phyloP scores from a whole-genome alignment of 2,113 vertebrate genomes.

The Leptosomus discolor region DNA sequence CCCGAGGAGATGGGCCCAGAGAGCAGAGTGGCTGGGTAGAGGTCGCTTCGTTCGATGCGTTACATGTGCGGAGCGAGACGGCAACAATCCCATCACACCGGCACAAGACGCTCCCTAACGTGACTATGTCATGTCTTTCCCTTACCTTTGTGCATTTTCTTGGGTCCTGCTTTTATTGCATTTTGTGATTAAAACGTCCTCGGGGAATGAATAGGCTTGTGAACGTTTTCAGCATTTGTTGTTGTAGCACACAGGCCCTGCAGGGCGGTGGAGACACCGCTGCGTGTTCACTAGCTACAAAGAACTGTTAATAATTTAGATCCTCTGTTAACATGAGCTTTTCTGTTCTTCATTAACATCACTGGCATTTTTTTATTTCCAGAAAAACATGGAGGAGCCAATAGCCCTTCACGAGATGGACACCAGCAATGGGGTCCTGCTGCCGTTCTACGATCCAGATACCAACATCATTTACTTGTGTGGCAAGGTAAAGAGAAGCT shows the following conservation, averaged over 20 bases:
- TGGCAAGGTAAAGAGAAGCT: conserved; percentile 82
- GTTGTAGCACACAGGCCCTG: neutral
- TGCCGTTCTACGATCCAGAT: conserved; percentile 95
- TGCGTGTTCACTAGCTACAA: neutral
- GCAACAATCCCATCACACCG: neutral
- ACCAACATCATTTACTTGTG: conserved; percentile 94
- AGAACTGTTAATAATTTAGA: neutral
- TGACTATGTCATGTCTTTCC: neutral
- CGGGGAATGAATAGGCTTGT: neutral
- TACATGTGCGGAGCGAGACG: neutral
- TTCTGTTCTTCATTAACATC: neutral
- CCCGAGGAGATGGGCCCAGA: neutral
- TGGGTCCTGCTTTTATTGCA: neutral
- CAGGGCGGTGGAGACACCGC: neutral
- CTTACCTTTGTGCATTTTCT: neutral
- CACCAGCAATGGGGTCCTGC: conserved; percentile 92
- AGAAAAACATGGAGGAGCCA: conserved; percentile 92
- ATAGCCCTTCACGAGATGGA: conserved; percentile 94
- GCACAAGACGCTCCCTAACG: fast-evolving
- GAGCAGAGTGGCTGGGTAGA: neutral
- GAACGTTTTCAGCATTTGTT: neutral
- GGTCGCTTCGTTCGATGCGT: fast-evolving
- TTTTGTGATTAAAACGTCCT: neutral
- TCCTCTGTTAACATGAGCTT: neutral
- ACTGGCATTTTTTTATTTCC: neutral